phyloP scores from a whole-genome alignment of 2,888 invertebrate species.

The Sphaerophoria taeniata region DNA sequence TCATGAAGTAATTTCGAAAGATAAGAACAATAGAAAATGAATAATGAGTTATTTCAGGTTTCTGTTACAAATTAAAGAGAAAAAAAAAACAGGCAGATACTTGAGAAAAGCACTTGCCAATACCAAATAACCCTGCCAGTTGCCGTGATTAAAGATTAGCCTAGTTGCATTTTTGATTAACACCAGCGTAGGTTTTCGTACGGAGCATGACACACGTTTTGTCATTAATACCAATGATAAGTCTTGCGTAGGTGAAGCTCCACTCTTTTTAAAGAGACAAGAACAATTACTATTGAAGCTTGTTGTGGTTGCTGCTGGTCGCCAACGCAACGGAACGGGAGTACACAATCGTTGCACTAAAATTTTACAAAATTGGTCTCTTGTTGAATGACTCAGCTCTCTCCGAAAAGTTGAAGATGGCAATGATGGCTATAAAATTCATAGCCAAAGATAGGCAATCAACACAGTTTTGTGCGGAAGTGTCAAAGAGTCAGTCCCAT shows the following conservation, averaged over 20 bases:
- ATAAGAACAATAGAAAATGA: slow-evolving; percentile 24
- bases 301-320: not conserved
- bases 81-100: not conserved
- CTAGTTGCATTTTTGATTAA: slow-evolving; percentile 47
- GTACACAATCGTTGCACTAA: not conserved
- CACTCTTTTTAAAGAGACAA: not conserved
- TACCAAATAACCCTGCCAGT: not conserved
- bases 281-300: not conserved
- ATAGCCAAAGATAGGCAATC: slow-evolving; percentile 12
- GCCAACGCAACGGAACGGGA: slow-evolving; percentile 13
- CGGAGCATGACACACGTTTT: slow-evolving; percentile 8
- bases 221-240: slow-evolving; percentile 48
- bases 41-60: slow-evolving; percentile 15
- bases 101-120: not conserved
- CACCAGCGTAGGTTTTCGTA: slow-evolving; percentile 15
- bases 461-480: slow-evolving; percentile 22
- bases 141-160: slow-evolving; percentile 56
- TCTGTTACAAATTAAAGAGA: not conserved
- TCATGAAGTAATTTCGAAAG: slow-evolving; percentile 1
- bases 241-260: slow-evolving; percentile 15
- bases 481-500: not conserved
- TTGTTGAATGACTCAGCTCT: slow-evolving; percentile 6
- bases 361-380: slow-evolving; percentile 12
- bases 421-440: not conserved
- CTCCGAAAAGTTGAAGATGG: not conserved